A percentile compares a stretch with the other conserved stretches of the same genome.
These are phyloP conservation scores for Camelus dromedarius DNA, from an alignment of 2,113 vertebrate genomes.

Conservation along the genomic window DNA sequence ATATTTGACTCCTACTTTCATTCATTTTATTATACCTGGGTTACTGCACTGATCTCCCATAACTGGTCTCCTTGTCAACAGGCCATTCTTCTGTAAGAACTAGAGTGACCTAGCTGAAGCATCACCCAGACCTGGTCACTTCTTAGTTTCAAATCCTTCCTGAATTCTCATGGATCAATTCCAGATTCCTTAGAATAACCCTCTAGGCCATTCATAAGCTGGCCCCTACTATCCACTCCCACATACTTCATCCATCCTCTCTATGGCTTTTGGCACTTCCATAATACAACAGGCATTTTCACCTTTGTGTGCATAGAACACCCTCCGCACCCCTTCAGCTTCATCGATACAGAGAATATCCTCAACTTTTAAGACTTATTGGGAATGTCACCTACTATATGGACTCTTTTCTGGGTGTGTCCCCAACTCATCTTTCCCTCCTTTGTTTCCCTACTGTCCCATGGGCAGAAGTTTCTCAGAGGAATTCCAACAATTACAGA, in stretches of 20 bases:
- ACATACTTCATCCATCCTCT: not conserved
- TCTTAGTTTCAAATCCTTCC: conserved; percentile 27
- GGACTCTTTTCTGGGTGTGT: conserved; percentile 31
- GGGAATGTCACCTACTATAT: not conserved
- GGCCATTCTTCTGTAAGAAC: not conserved
- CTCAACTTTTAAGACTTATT: conserved; percentile 29
- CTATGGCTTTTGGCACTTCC: conserved; percentile 7
- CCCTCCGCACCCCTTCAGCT: not conserved
- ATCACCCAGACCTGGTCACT: not conserved
- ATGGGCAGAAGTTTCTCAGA: not conserved
- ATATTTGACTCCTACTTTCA: conserved; percentile 42
- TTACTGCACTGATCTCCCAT: not conserved
- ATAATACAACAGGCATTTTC: not conserved
- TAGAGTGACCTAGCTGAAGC: conserved; percentile 31
- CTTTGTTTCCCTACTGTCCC: conserved; percentile 25
- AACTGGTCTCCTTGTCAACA: conserved; percentile 21
- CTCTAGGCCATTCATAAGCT: not conserved
- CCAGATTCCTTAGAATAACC: conserved; percentile 1
- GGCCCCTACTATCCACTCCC: not conserved
- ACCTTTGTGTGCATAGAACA: not conserved
- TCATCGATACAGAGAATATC: conserved; percentile 5
- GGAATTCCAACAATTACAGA: not conserved
- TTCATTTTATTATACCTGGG: conserved; percentile 8
- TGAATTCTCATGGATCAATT: conserved; percentile 5
- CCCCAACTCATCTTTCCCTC: not conserved